Conservation (phyloP, 2,113 vertebrate species). For the Pomatorhinus ruficollis region DNA sequence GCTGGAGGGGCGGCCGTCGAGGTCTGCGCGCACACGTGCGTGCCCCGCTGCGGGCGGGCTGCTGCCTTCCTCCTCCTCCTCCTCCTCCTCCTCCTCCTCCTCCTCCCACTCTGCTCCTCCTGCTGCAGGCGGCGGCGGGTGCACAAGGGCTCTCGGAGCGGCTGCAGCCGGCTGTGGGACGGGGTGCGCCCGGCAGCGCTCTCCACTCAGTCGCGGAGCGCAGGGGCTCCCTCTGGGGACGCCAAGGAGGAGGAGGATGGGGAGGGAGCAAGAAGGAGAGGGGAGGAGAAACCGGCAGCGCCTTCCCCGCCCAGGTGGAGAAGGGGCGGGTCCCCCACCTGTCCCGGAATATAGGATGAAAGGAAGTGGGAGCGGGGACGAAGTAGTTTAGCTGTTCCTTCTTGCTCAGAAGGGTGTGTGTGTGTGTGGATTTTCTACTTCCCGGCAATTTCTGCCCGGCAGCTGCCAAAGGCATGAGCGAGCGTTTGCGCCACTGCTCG, state of each 20-base stretch:
- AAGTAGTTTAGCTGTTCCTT: accelerated
- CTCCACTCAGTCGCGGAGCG: not conserved
- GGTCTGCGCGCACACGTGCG: conserved; percentile 27
- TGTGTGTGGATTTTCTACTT: not conserved
- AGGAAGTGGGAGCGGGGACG: not conserved
- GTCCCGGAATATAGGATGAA: not conserved
- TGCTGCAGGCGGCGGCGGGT: not conserved
- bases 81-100: not conserved
- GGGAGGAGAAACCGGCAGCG: not conserved
- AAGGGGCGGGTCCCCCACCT: not conserved
- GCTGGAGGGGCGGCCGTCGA: conserved; percentile 14
- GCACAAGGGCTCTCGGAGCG: not conserved
- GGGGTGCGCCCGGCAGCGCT: not conserved
- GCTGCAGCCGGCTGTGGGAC: conserved; percentile 10
- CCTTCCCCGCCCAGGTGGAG: conserved; percentile 32
- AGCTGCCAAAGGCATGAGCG: not conserved
- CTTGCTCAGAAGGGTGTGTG: not conserved
- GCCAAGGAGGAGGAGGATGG: not conserved
- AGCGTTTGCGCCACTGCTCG: not conserved
- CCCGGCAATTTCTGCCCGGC: not conserved
- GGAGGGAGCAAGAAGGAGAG: not conserved
- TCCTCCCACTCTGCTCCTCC: not conserved
- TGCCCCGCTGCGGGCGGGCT: not conserved
- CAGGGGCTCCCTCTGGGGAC: conserved; percentile 57
- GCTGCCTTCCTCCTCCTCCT: not conserved